phyloP scores from a whole-genome alignment of 1,140 invertebrate genomes.

The Lepeophtheirus salmonis region DNA sequence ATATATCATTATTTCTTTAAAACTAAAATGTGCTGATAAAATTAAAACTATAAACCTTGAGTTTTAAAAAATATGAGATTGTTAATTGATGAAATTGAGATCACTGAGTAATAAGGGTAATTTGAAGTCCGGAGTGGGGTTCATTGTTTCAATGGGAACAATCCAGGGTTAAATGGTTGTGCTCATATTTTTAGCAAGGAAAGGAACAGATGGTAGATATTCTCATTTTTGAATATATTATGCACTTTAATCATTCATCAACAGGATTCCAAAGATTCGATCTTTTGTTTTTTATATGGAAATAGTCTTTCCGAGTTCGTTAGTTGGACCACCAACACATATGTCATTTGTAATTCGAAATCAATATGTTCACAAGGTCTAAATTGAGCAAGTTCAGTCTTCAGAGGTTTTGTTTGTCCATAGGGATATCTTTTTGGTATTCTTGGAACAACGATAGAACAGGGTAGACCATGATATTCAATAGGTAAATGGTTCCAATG shows the following conservation, averaged over 20 bases:
- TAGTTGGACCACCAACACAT: constrained; percentile 66
- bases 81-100: no score
- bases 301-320: constrained; percentile 59
- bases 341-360: constrained; percentile 93
- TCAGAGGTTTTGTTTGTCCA: constrained; percentile 70
- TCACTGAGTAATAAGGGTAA: constrained; percentile 56
- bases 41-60: no score
- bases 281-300: constrained; percentile 63
- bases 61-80: no score
- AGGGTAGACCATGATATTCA: constrained; percentile 89
- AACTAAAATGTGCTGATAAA: no score
- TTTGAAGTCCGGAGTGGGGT: constrained; percentile 66
- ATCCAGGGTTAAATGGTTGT: constrained; percentile 95
- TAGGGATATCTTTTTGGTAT: constrained; percentile 70
- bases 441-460: constrained; percentile 82
- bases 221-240: constrained; percentile 98
- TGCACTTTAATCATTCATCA: constrained; percentile 99
- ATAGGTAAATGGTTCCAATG: constrained; percentile 96
- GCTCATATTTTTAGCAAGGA: constrained; percentile 84
- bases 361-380: constrained; percentile 71
- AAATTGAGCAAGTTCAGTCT: constrained; percentile 60
- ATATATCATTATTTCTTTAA: no score
- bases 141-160: constrained; percentile 80
- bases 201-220: constrained; percentile 93
- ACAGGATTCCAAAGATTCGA: constrained; percentile 88